Percentiles rank a stretch among this genome's conserved stretches.
Conservation (phyloP, 2,113 vertebrate species). For the Tachysurus fulvidraco region DNA sequence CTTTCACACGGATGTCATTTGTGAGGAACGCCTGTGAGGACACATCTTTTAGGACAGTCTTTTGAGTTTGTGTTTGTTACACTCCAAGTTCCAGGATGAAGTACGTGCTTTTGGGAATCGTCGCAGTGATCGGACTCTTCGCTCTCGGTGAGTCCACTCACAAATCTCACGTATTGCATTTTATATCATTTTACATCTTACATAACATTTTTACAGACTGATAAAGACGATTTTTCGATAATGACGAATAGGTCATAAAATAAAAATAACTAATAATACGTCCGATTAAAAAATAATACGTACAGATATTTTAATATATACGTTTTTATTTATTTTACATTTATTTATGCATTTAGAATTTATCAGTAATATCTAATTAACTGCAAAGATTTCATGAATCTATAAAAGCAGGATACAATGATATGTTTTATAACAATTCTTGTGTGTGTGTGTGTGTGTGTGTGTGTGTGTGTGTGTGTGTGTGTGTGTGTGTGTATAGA, state of each 20-base stretch:
- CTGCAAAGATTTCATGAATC: background rate
- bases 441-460: too few species aligned
- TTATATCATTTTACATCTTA: background rate
- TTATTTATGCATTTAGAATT: background rate
- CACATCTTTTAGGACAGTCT: background rate
- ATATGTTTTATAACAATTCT: too few species aligned
- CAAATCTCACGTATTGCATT: background rate
- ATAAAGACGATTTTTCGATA: background rate
- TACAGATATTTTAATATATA: background rate
- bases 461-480: too few species aligned
- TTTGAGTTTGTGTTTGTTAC: background rate
- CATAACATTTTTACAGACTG: background rate
- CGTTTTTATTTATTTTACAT: background rate
- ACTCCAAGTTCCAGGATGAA: constrained; percentile 59
- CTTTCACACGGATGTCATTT: background rate
- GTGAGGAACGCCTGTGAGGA: background rate
- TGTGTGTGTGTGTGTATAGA: background rate
- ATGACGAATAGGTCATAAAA: background rate
- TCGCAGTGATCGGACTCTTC: constrained; percentile 57
- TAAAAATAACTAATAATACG: background rate
- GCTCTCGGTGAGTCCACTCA: constrained; percentile 62
- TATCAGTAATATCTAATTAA: background rate
- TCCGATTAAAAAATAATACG: background rate
- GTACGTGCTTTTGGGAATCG: constrained; percentile 56
- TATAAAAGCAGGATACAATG: background rate